Evolutionary conservation across 2,797 vertebrate species (phyloP).

Genomic region (Lepus townsendii): DNA sequence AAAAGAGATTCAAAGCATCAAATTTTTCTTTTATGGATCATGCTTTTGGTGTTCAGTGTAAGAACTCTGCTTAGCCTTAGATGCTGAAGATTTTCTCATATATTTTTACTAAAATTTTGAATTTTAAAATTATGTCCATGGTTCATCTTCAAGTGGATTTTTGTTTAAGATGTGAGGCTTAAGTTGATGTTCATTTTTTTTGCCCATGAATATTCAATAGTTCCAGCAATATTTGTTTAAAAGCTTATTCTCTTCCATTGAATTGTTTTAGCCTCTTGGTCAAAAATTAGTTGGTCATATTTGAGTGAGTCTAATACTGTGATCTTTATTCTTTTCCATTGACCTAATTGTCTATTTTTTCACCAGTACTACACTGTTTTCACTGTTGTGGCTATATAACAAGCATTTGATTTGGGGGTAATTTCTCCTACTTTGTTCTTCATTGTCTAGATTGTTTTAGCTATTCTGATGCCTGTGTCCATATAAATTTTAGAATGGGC

Average conservation of each 20-base stretch:
- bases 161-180: not conserved
- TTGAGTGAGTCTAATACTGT: not conserved
- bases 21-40: conserved; percentile 28
- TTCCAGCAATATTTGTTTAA: not conserved
- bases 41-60: not conserved
- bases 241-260: not conserved
- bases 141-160: not conserved
- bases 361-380: not conserved
- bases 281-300: not conserved
- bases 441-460: not conserved
- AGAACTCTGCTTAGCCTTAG: not conserved
- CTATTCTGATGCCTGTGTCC: not conserved
- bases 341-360: not conserved
- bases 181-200: not conserved
- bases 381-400: not conserved
- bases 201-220: not conserved
- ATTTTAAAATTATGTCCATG: not conserved
- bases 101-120: not conserved
- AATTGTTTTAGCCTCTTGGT: not conserved
- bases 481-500: not conserved
- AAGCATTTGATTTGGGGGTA: not conserved
- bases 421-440: not conserved
- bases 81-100: not conserved
- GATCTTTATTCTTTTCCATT: not conserved
- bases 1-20: not conserved